phyloP scores from a whole-genome alignment of 1,140 invertebrate genomes.

The Solenopsis fugax region DNA sequence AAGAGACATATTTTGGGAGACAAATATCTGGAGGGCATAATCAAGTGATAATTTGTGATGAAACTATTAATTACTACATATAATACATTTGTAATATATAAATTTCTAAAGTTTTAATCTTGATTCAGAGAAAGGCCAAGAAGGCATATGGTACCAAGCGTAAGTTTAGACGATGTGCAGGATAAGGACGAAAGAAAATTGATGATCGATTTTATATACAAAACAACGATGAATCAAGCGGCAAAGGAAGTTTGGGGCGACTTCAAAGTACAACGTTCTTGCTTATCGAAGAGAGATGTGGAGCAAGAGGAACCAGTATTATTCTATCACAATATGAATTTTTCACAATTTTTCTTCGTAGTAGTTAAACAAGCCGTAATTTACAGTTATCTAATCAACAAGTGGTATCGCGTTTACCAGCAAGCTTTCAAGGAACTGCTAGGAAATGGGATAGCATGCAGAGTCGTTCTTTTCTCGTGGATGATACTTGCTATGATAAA shows the following conservation, averaged over 20 bases:
- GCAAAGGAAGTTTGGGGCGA: slow-evolving; percentile 52
- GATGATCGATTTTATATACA: slow-evolving; percentile 62
- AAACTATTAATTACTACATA: slow-evolving; percentile 9
- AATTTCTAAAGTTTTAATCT: slow-evolving; percentile 9
- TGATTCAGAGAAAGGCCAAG: slow-evolving; percentile 80
- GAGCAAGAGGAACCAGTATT: slow-evolving; percentile 29
- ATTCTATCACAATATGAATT: slow-evolving; percentile 6
- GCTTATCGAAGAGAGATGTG: not conserved
- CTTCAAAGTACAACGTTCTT: slow-evolving; percentile 9
- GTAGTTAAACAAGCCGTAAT: slow-evolving; percentile 1
- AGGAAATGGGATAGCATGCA: slow-evolving; percentile 52
- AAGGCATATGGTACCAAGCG: slow-evolving; percentile 84
- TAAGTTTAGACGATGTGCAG: slow-evolving; percentile 86
- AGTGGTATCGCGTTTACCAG: slow-evolving; percentile 30
- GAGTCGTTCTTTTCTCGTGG: not conserved
- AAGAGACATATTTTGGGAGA: slow-evolving; percentile 51
- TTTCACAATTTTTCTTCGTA: not conserved
- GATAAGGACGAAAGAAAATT: slow-evolving; percentile 76
- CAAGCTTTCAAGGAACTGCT: slow-evolving; percentile 26
- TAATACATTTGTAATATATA: not conserved
- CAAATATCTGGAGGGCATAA: not conserved
- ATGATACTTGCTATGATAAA: not conserved
- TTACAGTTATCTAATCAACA: slow-evolving; percentile 22
- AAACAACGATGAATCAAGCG: slow-evolving; percentile 17
- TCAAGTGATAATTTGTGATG: slow-evolving; percentile 42